These are phyloP conservation scores for Bolborhynchus lineola DNA, from an alignment of 2,113 vertebrate genomes.

Conservation along the genomic window DNA sequence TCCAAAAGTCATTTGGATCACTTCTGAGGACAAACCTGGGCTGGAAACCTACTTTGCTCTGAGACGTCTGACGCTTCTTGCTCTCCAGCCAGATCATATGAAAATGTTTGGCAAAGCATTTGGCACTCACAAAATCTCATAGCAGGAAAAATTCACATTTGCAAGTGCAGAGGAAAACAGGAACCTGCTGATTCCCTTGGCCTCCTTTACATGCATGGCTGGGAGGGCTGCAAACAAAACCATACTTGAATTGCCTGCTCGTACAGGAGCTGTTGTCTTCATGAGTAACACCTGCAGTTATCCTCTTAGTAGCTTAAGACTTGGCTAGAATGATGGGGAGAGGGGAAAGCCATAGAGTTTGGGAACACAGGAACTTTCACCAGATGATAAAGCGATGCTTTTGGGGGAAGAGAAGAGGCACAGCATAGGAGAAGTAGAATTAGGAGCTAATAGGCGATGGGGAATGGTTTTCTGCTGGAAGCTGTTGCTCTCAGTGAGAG, in stretches of 20 bases:
- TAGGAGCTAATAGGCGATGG: neutral
- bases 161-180: slow-evolving; percentile 35
- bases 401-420: neutral
- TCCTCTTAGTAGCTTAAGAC: neutral
- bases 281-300: neutral
- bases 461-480: neutral
- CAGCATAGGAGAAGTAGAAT: neutral
- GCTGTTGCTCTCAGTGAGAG: neutral
- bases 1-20: slow-evolving; percentile 7
- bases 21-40: slow-evolving; percentile 15
- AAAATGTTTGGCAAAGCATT: slow-evolving; percentile 38
- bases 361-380: neutral
- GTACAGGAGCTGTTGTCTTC: neutral
- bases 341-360: neutral
- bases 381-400: neutral
- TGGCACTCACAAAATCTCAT: slow-evolving; percentile 4
- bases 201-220: neutral
- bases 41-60: slow-evolving; percentile 21
- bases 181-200: slow-evolving; percentile 20
- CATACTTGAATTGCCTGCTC: neutral
- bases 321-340: neutral
- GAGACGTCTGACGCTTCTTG: slow-evolving; percentile 45
- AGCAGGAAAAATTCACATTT: slow-evolving; percentile 27
- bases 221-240: neutral
- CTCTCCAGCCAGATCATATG: slow-evolving; percentile 55